Evolutionary conservation across 2,888 invertebrate genomes (phyloP).

Genomic region (Prenolepis imparis): DNA sequence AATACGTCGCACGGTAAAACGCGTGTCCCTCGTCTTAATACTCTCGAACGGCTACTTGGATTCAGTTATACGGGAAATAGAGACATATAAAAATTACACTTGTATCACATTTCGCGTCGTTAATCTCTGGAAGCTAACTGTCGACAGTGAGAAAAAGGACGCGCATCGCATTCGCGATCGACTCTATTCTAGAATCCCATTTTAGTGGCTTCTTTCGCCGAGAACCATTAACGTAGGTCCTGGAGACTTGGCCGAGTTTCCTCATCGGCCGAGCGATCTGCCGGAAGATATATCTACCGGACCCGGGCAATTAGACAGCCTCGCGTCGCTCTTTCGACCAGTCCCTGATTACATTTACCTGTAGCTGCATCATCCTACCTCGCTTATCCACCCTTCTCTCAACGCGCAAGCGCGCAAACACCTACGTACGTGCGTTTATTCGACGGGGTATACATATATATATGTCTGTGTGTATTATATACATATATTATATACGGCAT

Average conservation of each 20-base stretch:
- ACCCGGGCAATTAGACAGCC: conserved; percentile 75
- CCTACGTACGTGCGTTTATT: background rate
- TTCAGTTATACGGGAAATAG: background rate
- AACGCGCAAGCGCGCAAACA: conserved; percentile 35
- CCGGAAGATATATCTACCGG: conserved; percentile 71
- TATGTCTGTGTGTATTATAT: conserved; percentile 56
- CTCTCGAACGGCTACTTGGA: background rate
- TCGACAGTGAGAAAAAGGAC: background rate
- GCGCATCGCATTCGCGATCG: background rate
- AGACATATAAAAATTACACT: background rate
- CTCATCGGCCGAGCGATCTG: conserved; percentile 62
- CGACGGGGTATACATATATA: conserved; percentile 32
- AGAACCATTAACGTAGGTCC: conserved; percentile 22
- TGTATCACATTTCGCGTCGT: background rate
- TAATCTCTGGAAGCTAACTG: background rate
- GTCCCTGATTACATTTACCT: conserved; percentile 83
- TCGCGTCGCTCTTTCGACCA: conserved; percentile 78
- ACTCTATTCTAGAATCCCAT: conserved; percentile 11
- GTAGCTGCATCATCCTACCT: conserved; percentile 75
- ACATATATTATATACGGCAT: conserved; percentile 69
- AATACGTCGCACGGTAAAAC: background rate
- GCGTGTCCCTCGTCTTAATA: background rate
- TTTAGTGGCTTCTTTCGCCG: conserved; percentile 33
- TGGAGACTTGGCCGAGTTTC: conserved; percentile 41
- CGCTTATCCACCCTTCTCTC: conserved; percentile 49